Evolutionary conservation across 23 tunicate genomes (phyloP).

Genomic region (Trididemnum clinides): DNA sequence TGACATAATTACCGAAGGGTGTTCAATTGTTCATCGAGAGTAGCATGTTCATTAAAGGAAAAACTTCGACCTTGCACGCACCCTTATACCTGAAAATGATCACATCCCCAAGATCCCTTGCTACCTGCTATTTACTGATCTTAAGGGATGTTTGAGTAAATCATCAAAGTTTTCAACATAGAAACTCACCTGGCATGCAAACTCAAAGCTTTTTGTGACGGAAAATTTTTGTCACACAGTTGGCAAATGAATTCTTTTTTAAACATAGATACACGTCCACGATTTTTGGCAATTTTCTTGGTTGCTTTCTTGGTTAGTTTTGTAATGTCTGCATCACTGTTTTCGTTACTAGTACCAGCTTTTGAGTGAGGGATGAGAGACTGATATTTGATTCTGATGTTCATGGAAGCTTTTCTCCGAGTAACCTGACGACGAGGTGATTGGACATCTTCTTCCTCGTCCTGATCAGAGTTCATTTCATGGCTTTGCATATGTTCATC

Average conservation of each 20-base stretch:
- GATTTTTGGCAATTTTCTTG: background rate
- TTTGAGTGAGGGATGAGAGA: conserved; percentile 2
- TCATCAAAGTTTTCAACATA: background rate
- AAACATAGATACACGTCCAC: background rate
- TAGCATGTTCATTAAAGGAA: too few species aligned
- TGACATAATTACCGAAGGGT: too few species aligned
- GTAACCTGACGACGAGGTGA: background rate
- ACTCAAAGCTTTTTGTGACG: conserved; percentile 10
- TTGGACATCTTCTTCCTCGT: too few species aligned
- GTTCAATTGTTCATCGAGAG: too few species aligned
- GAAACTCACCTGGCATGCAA: conserved; percentile 11
- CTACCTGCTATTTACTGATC: too few species aligned
- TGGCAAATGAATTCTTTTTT: conserved; percentile 12
- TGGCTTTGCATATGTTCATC: conserved; percentile 39
- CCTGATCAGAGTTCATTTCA: background rate
- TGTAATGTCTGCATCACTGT: background rate
- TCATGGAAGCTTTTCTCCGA: conserved; percentile 8
- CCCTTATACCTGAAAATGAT: too few species aligned
- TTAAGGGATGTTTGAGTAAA: too few species aligned
- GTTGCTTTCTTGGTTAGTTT: background rate
- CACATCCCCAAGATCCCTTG: too few species aligned
- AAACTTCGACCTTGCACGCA: too few species aligned
- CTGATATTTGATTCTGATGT: background rate
- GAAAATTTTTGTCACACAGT: conserved; percentile 2
- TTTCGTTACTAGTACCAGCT: background rate